These are phyloP conservation scores for Muraenolepis orangiensis DNA, from an alignment of 2,797 vertebrate genomes.

Conservation along the genomic window DNA sequence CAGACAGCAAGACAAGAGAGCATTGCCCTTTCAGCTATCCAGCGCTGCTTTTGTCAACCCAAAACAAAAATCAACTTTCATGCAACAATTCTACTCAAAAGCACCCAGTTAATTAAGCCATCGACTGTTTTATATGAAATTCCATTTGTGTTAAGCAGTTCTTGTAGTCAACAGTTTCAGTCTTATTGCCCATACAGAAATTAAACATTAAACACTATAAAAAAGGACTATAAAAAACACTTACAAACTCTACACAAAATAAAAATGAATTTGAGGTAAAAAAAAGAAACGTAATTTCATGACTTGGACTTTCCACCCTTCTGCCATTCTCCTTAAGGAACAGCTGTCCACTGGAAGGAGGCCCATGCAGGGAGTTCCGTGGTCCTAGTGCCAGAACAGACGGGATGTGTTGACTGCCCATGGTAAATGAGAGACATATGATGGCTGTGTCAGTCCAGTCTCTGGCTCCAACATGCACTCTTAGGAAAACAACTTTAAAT, in stretches of 20 bases:
- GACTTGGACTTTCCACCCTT: background rate
- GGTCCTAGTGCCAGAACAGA: background rate
- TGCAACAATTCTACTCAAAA: slow-evolving; percentile 1
- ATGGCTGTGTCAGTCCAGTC: slow-evolving; percentile 20
- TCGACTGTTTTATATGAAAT: background rate
- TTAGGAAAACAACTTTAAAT: slow-evolving; percentile 43
- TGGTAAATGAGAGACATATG: slow-evolving; percentile 15
- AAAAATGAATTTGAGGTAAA: too few relatives aligned
- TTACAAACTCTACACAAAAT: too few relatives aligned
- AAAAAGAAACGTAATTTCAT: background rate
- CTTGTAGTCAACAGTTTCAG: background rate
- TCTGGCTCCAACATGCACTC: slow-evolving; percentile 36
- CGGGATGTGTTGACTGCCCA: background rate
- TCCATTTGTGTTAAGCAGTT: background rate
- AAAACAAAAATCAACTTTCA: background rate
- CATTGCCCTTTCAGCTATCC: background rate
- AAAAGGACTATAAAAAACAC: background rate
- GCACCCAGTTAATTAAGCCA: background rate
- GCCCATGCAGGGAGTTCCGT: background rate
- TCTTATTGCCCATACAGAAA: background rate
- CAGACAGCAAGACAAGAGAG: background rate
- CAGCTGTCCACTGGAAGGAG: background rate
- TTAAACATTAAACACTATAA: background rate
- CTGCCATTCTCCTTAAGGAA: background rate
- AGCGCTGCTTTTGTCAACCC: background rate